Evolutionary conservation across 2,888 invertebrate genomes (phyloP), one percentile per base, ranked within the genome.

Genomic region (Rapana venosa): DNA sequence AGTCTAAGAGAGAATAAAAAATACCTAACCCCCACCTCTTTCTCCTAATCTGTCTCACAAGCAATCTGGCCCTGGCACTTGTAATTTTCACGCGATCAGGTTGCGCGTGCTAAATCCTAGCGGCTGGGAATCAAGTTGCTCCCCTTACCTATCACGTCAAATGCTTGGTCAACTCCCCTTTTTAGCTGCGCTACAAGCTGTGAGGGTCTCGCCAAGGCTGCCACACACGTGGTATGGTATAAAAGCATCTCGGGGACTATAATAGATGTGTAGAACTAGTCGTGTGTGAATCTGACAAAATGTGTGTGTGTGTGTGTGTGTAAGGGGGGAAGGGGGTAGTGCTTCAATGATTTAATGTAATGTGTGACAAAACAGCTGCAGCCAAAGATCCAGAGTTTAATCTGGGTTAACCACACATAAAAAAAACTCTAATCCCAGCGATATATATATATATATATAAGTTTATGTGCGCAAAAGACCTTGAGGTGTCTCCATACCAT

Each of bases 1-100:
- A 15, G 20, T 15, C 15, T 0, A 74, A 74, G n/a, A 74, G 26
- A 74, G n/a, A 26, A n/a, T 74, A 74, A 22, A 74, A 11, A n/a
- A 26, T n/a, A n/a, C n/a, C 77, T 11, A 32, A 11, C 32, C 77
- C 77, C 32, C 77, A 74, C 74, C 74, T 32, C 32, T 77, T 77
- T 77, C 77, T 77, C 77, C 17, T 77, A 77, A 77, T 77, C 77
- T 32, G 77, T 77, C 77, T 77, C 77, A 35, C 83, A 47, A 58
- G 84, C 84, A 58, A 58, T 22, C 84, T 26, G 26, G 32, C 20
- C 32, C 58, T 86, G 86, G 86, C 86, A 86, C 30, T 86, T 66
- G 58, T 86, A 86, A 86, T 86, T 61, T 61, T 61, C 86, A 86
- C 86, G 58, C 30, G 56, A 22, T 86, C 86, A 17, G 86, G 61